Percentiles rank a stretch among this genome's conserved stretches.
phyloP scores from a whole-genome alignment of 2,113 vertebrate species.

The Lepisosteus osseus region DNA sequence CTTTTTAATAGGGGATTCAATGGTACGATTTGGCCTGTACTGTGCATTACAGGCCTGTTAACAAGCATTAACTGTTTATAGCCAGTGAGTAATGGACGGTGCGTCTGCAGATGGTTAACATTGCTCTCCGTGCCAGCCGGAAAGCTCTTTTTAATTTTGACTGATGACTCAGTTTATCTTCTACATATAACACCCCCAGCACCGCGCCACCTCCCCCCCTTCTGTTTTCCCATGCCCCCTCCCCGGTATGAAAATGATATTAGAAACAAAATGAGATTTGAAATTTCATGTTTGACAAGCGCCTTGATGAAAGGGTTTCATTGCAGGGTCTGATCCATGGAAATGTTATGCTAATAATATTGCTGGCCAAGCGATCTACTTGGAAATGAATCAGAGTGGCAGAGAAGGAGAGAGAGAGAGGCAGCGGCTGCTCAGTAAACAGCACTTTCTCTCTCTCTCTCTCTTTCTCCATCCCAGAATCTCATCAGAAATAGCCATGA shows the following conservation, averaged over 20 bases:
- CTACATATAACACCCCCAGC: slow-evolving; percentile 42
- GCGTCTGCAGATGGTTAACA: slow-evolving; percentile 2
- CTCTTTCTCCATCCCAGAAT: slow-evolving; percentile 54
- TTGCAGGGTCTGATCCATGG: slow-evolving; percentile 68
- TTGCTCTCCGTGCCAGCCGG: slow-evolving; percentile 40
- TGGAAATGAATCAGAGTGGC: slow-evolving; percentile 71
- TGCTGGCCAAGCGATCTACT: slow-evolving; percentile 66
- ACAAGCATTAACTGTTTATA: too few species aligned
- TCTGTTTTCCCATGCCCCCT: slow-evolving; percentile 27
- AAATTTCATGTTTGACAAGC: slow-evolving; percentile 78
- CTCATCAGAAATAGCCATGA: slow-evolving; percentile 77
- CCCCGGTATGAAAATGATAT: slow-evolving; percentile 66
- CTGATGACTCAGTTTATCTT: slow-evolving; percentile 69
- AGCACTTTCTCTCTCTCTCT: slow-evolving; percentile 17
- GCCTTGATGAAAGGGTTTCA: slow-evolving; percentile 73
- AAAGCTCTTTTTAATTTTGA: slow-evolving; percentile 62
- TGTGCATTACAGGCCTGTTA: too few species aligned
- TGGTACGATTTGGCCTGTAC: too few species aligned
- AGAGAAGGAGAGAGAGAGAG: slow-evolving; percentile 34
- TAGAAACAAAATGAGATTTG: slow-evolving; percentile 79
- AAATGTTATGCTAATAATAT: slow-evolving; percentile 76
- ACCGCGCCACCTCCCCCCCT: slow-evolving; percentile 34
- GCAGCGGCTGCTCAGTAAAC: slow-evolving; percentile 15
- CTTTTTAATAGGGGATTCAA: too few species aligned
- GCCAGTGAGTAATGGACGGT: too few species aligned